Percentiles rank a stretch among this genome's conserved stretches.
Conservation (phyloP, 2,888 invertebrate genomes). For the Arctia plantaginis region DNA sequence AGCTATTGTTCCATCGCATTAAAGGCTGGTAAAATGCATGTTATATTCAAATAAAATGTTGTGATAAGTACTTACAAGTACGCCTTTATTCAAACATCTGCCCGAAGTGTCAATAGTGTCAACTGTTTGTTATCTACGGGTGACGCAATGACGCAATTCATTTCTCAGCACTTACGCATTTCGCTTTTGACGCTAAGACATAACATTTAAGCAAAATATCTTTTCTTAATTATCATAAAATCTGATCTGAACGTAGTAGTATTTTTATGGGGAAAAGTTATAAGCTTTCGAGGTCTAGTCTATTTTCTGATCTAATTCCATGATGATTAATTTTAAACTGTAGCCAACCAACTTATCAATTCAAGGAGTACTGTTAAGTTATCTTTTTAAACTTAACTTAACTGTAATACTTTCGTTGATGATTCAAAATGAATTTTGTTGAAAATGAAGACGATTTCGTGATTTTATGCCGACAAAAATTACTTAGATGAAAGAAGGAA, state of each 20-base stretch:
- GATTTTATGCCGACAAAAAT: not conserved
- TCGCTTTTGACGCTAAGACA: conserved; percentile 11
- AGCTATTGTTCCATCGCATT: conserved; percentile 39
- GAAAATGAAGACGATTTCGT: no score
- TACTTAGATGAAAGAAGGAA: not conserved
- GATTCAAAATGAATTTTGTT: not conserved
- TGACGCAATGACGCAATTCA: conserved; percentile 25
- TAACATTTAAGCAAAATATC: not conserved
- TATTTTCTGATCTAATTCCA: not conserved
- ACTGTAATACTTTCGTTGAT: not conserved
- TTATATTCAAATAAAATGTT: conserved; percentile 38
- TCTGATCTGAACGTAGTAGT: not conserved
- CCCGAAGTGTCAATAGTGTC: conserved; percentile 18
- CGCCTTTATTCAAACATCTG: conserved; percentile 41
- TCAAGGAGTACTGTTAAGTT: not conserved
- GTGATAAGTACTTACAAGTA: conserved; percentile 38
- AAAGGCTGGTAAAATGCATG: conserved; percentile 30
- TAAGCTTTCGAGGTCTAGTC: not conserved
- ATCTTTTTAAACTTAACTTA: no score
- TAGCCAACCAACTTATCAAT: not conserved
- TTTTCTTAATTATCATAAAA: not conserved
- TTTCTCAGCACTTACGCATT: conserved; percentile 15
- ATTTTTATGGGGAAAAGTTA: not conserved
- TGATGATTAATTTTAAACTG: not conserved
- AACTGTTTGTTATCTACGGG: conserved; percentile 30